Conservation (phyloP, 2,797 vertebrate species). For the Garrulus glandarius region DNA sequence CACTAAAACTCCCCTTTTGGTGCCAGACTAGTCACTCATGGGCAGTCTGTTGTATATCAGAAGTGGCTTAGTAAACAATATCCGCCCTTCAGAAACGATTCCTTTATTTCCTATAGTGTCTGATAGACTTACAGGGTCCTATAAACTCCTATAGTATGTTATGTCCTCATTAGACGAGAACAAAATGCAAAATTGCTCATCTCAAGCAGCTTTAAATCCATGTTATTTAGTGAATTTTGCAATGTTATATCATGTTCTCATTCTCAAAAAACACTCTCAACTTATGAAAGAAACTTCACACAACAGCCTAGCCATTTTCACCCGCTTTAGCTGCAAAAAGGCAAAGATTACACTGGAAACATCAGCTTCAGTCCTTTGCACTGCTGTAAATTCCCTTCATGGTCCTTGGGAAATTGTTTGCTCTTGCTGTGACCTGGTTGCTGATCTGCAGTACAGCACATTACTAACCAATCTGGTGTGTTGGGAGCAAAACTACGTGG, state of each 20-base stretch:
- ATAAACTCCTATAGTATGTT: background rate
- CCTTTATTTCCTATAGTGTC: background rate
- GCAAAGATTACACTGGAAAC: background rate
- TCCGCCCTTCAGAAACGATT: background rate
- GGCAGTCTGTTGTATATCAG: background rate
- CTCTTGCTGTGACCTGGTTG: background rate
- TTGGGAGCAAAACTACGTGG: background rate
- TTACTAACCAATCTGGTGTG: background rate
- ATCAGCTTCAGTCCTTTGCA: background rate
- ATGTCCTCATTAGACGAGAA: fast-evolving
- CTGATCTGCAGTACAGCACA: background rate
- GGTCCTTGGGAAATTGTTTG: background rate
- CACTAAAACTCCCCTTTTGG: background rate
- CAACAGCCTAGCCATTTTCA: background rate
- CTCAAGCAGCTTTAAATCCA: background rate
- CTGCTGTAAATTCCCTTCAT: background rate
- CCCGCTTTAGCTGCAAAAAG: background rate
- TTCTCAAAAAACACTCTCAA: background rate
- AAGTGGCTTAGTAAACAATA: background rate
- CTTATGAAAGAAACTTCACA: background rate
- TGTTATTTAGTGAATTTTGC: background rate
- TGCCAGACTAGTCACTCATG: background rate
- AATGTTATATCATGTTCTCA: background rate
- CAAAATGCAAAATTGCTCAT: background rate
- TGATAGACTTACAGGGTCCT: background rate